These are phyloP conservation scores for Melanaphis sacchari DNA, from an alignment of 1,140 invertebrate species.

Conservation along the genomic window DNA sequence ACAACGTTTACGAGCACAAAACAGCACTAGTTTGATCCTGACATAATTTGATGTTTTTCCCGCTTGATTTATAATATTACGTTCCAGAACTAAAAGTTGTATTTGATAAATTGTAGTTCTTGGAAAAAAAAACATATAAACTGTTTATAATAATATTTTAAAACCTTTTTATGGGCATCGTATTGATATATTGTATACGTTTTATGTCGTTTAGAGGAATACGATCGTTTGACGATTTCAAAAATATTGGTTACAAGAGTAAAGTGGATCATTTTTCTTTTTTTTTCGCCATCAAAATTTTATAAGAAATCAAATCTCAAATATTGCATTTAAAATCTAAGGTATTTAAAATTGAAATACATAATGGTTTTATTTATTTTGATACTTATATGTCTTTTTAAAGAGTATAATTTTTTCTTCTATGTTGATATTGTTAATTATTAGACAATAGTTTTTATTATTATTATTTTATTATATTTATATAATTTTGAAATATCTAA, in stretches of 20 bases:
- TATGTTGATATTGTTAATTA: no score
- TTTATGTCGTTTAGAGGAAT: background rate
- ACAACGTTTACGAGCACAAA: constrained; percentile 12
- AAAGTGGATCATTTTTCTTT: background rate
- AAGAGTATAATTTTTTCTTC: no score
- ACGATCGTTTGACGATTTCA: background rate
- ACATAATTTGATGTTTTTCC: background rate
- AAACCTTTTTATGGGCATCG: background rate
- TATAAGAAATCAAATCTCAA: background rate
- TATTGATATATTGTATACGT: background rate
- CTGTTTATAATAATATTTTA: background rate
- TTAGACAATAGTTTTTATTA: no score
- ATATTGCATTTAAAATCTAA: background rate
- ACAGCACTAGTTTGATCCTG: background rate
- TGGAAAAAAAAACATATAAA: background rate
- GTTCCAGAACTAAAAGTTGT: background rate
- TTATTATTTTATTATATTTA: no score
- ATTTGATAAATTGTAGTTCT: background rate
- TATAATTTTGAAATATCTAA: background rate
- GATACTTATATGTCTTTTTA: no score
- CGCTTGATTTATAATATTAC: constrained; percentile 8
- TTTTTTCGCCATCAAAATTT: background rate
- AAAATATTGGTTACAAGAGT: background rate
- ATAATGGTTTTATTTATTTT: background rate
- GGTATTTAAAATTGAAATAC: background rate